phyloP scores from a whole-genome alignment of 2,113 vertebrate species.

The Sinocyclocheilus grahami region DNA sequence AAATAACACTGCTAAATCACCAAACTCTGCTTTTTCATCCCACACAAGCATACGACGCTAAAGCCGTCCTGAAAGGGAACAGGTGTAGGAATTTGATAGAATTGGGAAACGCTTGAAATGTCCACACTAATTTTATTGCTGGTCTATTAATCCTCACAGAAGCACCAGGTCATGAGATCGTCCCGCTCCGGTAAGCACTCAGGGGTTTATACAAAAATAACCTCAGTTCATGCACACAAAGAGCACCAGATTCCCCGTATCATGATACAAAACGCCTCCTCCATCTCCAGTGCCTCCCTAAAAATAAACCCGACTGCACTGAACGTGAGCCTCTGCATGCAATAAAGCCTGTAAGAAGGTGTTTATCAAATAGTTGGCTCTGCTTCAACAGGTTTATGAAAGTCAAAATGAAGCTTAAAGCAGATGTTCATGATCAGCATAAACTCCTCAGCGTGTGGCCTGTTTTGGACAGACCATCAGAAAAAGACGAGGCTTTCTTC shows the following conservation, averaged over 20 bases:
- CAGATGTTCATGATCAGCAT: slow-evolving; percentile 21
- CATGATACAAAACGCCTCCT: slow-evolving; percentile 48
- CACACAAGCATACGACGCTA: slow-evolving; percentile 43
- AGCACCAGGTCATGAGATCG: slow-evolving; percentile 67
- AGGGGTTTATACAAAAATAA: slow-evolving; percentile 61
- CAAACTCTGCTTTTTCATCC: slow-evolving; percentile 55
- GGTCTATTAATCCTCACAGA: slow-evolving; percentile 69
- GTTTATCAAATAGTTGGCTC: slow-evolving; percentile 53
- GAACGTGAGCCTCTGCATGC: slow-evolving; percentile 56
- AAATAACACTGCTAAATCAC: slow-evolving; percentile 60
- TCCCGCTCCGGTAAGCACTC: slow-evolving; percentile 68
- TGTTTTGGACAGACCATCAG: background rate
- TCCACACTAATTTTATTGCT: slow-evolving; percentile 70
- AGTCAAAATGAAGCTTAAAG: slow-evolving; percentile 53
- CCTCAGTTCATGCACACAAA: slow-evolving; percentile 58
- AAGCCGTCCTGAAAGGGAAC: slow-evolving; percentile 46
- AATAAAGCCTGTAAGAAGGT: slow-evolving; percentile 49
- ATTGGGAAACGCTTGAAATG: slow-evolving; percentile 53
- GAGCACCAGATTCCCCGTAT: slow-evolving; percentile 57
- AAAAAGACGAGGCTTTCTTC: background rate
- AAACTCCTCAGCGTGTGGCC: background rate
- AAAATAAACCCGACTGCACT: slow-evolving; percentile 52
- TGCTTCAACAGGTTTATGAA: slow-evolving; percentile 51
- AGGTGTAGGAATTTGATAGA: slow-evolving; percentile 70
- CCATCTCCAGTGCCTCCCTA: slow-evolving; percentile 55